Evolutionary conservation across 2,888 invertebrate genomes (phyloP).

Genomic region (Plebejus anna): DNA sequence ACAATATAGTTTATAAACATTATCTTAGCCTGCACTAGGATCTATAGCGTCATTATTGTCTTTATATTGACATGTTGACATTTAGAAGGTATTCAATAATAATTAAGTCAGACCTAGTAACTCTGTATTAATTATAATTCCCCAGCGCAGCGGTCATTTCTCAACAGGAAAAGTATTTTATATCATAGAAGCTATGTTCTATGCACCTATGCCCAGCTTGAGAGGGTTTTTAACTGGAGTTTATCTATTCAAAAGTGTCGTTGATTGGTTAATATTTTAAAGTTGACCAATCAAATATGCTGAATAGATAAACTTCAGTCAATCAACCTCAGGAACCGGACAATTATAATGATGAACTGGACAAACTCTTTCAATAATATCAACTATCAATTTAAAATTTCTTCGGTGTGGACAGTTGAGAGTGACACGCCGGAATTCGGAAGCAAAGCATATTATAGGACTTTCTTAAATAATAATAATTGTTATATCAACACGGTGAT

Average conservation of each 20-base stretch:
- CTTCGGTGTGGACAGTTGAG: too few relatives aligned
- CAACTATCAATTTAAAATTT: too few relatives aligned
- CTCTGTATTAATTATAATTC: background rate
- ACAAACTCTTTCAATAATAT: too few relatives aligned
- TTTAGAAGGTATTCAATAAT: slow-evolving; percentile 33
- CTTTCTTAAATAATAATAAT: background rate
- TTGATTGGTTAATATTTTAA: too few relatives aligned
- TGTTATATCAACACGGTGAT: too few relatives aligned
- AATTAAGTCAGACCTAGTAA: background rate
- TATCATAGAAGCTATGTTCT: slow-evolving; percentile 8
- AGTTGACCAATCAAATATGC: too few relatives aligned
- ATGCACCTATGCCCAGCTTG: background rate
- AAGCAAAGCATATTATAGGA: too few relatives aligned
- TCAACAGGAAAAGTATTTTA: slow-evolving; percentile 15
- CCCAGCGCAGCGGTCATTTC: background rate
- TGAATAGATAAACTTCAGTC: too few relatives aligned
- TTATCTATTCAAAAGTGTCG: too few relatives aligned
- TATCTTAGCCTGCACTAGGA: slow-evolving; percentile 3
- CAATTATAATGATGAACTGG: too few relatives aligned
- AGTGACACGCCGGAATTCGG: too few relatives aligned
- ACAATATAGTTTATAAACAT: slow-evolving; percentile 23
- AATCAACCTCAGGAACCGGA: too few relatives aligned
- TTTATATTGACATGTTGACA: slow-evolving; percentile 35
- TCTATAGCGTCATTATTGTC: background rate
- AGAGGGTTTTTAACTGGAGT: background rate